Conservation (phyloP, 2,797 vertebrate genomes). For the Catamblyrhynchus diadema region DNA sequence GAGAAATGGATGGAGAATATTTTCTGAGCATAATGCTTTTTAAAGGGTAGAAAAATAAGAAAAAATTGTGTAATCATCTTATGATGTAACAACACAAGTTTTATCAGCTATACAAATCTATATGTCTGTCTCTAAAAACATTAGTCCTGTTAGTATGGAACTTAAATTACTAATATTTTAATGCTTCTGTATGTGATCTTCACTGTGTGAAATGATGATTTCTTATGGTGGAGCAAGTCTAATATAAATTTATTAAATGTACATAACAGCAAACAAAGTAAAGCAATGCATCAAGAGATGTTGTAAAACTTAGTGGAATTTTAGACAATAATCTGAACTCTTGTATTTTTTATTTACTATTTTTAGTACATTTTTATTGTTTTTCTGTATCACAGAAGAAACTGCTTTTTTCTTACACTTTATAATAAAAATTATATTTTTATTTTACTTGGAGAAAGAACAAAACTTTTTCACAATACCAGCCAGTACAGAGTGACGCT, state of each 20-base stretch:
- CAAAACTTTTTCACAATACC: neutral
- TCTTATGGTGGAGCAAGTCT: neutral
- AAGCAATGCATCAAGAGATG: neutral
- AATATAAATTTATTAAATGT: neutral
- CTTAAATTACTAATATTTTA: neutral
- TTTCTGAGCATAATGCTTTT: neutral
- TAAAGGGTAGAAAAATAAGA: neutral
- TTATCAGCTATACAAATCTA: neutral
- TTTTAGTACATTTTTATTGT: neutral
- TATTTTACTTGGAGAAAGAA: neutral
- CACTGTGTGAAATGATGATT: neutral
- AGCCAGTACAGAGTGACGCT: neutral
- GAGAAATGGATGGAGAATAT: neutral
- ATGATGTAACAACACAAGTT: neutral
- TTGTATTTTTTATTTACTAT: neutral
- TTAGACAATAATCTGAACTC: neutral
- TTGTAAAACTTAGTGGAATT: neutral
- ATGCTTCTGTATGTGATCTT: neutral
- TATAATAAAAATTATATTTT: neutral
- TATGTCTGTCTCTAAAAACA: neutral
- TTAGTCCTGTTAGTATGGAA: neutral
- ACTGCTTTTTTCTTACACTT: accelerated
- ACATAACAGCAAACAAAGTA: neutral
- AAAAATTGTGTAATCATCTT: neutral
- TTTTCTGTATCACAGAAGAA: neutral